Conservation (phyloP, 1,140 invertebrate genomes). For the Phenacoccus solenopsis region DNA sequence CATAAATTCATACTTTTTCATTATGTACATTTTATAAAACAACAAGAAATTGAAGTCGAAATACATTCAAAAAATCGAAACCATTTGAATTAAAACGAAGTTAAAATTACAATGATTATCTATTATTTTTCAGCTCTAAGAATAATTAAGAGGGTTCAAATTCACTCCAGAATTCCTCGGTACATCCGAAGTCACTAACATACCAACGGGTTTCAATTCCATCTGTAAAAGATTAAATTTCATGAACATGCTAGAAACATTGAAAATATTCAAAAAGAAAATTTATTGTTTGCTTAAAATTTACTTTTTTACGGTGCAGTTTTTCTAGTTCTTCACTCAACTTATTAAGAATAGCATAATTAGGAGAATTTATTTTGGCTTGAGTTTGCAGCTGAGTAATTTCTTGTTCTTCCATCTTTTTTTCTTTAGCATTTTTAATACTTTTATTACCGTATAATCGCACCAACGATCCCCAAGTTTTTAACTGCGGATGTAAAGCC, state of each 20-base stretch:
- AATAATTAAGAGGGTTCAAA: conserved; percentile 4
- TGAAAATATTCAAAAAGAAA: background rate
- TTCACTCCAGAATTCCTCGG: background rate
- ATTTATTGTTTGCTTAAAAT: background rate
- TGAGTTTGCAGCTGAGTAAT: conserved; percentile 83
- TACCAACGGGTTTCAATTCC: conserved; percentile 3
- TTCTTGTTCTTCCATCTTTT: conserved; percentile 87
- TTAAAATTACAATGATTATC: too few relatives aligned
- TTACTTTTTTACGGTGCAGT: conserved; percentile 38
- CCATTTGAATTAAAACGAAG: too few relatives aligned
- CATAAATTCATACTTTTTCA: too few relatives aligned
- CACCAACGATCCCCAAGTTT: conserved; percentile 87
- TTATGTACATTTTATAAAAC: too few relatives aligned
- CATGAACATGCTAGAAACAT: background rate
- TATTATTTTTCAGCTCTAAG: background rate
- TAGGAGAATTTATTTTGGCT: conserved; percentile 80
- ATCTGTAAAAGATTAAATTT: background rate
- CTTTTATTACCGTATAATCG: conserved; percentile 85
- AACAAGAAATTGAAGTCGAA: too few relatives aligned
- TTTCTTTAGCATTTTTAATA: conserved; percentile 84
- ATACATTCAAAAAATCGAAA: too few relatives aligned
- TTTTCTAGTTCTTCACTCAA: conserved; percentile 78
- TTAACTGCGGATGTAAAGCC: conserved; percentile 74
- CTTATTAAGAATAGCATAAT: conserved; percentile 85
- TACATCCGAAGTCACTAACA: background rate